Evolutionary conservation across 1,140 invertebrate species (phyloP).

Genomic region (Drosophila kanapiae): DNA sequence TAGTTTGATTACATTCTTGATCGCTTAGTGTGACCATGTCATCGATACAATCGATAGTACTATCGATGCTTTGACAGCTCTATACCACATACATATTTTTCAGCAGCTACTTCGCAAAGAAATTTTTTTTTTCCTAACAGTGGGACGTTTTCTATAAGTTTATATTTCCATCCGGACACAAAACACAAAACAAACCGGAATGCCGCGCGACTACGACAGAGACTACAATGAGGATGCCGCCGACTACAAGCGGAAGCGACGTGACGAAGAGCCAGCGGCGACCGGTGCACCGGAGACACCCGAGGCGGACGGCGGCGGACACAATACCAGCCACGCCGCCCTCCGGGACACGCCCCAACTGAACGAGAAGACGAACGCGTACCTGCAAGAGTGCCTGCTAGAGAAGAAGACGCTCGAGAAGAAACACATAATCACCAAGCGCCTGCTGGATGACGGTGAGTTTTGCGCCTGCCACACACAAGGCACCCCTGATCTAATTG

Average conservation of each 20-base stretch:
- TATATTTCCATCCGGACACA: background rate
- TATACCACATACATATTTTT: constrained; percentile 51
- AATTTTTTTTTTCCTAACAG: constrained; percentile 18
- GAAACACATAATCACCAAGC: constrained; percentile 75
- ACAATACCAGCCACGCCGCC: constrained; percentile 64
- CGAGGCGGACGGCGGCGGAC: constrained; percentile 64
- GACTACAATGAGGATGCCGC: constrained; percentile 81
- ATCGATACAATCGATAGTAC: too few species aligned
- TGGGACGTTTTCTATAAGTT: background rate
- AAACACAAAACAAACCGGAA: constrained; percentile 33
- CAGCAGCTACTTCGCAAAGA: constrained; percentile 24
- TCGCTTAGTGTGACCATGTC: too few species aligned
- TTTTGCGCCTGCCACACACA: constrained; percentile 19
- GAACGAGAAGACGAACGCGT: constrained; percentile 81
- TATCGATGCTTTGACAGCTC: background rate
- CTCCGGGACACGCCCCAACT: constrained; percentile 74
- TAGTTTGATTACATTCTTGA: too few species aligned
- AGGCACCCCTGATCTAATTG: constrained; percentile 30
- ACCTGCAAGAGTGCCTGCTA: constrained; percentile 76
- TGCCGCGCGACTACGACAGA: constrained; percentile 82
- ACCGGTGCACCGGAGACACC: constrained; percentile 62
- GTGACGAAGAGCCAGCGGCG: constrained; percentile 71
- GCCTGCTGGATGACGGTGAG: constrained; percentile 78
- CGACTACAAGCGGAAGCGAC: constrained; percentile 81
- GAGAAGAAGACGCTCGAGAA: constrained; percentile 82